Percentiles rank a stretch among this genome's conserved stretches.
phyloP scores from a whole-genome alignment of 2,888 invertebrate genomes.

The Philhelius pedissequus region DNA sequence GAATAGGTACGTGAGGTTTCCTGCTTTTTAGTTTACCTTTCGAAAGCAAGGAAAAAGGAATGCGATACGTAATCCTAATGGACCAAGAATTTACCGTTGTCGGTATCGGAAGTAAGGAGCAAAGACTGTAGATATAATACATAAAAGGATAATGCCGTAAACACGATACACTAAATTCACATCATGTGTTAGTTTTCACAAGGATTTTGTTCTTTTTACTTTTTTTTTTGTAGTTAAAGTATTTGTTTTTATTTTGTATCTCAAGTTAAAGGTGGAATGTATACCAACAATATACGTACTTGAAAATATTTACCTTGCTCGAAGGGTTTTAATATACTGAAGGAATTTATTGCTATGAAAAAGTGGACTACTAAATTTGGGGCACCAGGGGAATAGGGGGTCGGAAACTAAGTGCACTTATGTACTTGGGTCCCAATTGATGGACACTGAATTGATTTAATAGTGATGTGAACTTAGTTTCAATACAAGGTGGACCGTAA shows the following conservation, averaged over 20 bases:
- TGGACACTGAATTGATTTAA: too few relatives aligned
- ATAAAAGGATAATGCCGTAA: conserved; percentile 49
- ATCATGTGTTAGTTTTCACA: conserved; percentile 64
- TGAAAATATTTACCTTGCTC: too few relatives aligned
- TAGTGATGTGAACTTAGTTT: too few relatives aligned
- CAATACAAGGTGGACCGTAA: too few relatives aligned
- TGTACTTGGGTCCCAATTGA: too few relatives aligned
- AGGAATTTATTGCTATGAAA: too few relatives aligned
- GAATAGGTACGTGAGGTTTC: conserved; percentile 14
- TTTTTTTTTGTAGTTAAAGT: not conserved
- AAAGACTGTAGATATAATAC: conserved; percentile 16
- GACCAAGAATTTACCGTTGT: conserved; percentile 52
- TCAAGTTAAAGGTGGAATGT: not conserved
- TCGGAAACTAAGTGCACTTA: too few relatives aligned
- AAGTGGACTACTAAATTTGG: too few relatives aligned
- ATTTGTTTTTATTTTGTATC: not conserved
- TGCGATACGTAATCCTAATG: conserved; percentile 57
- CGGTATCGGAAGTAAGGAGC: conserved; percentile 2
- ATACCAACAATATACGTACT: too few relatives aligned
- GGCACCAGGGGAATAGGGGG: too few relatives aligned
- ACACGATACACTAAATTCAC: conserved; percentile 45
- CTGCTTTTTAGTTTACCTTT: conserved; percentile 54
- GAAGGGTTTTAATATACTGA: too few relatives aligned
- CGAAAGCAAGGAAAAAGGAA: conserved; percentile 32
- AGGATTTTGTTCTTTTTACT: conserved; percentile 30